Base-by-base conservation (phyloP, 2,113 vertebrate genomes). In the Otis tarda region DNA sequence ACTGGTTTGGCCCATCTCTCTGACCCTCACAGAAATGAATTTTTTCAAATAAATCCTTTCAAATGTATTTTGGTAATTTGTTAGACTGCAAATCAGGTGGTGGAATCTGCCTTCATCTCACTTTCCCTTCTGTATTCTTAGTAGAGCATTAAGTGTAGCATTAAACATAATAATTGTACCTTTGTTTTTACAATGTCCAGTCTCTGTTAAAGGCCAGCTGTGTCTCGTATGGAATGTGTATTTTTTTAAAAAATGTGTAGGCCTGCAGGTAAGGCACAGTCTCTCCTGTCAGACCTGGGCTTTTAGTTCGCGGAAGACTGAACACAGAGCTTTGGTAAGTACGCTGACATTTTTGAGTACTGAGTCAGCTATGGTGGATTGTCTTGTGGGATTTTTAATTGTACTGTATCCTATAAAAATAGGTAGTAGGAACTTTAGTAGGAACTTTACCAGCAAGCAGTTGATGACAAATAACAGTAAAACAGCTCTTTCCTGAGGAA, bases 231-330 rank as follows among this genome's bases (percentile, higher is more conserved):
- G 14, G 49, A 10, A 17, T 14, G 12, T n/a, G 4, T 27, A 1
- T n/a, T 5, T 12, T 41, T 37, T 24, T 16, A 1, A 28, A 33
- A 59, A 0, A 1, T 11, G 23, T 14, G 10, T 27, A 9, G 33
- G 8, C n/a, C n/a, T 56, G 21, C 60, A 7, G 31, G 12, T 74
- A 53, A 16, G 28, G 33, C 11, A 13, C 3, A 1, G 13, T 18
- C 25, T 63, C 25, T 43, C 20, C 12, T 43, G 4, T 31, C 37
- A 28, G 23, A 27, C 41, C 2, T 61, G 49, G 43, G 33, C 23
- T 37, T 63, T 49, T 31, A 4, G 21, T 33, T 65, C 12, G 5
- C 1, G 2, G 30, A 60, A 22, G 52, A 12, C 7, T 12, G 35
- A 7, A 2, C 27, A 22, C 4, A 1, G 9, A 0, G 1, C 39